A percentile compares a stretch with the other conserved stretches of the same genome.
Conservation (phyloP, 2,113 vertebrate genomes). For the Hippocampus abdominalis region DNA sequence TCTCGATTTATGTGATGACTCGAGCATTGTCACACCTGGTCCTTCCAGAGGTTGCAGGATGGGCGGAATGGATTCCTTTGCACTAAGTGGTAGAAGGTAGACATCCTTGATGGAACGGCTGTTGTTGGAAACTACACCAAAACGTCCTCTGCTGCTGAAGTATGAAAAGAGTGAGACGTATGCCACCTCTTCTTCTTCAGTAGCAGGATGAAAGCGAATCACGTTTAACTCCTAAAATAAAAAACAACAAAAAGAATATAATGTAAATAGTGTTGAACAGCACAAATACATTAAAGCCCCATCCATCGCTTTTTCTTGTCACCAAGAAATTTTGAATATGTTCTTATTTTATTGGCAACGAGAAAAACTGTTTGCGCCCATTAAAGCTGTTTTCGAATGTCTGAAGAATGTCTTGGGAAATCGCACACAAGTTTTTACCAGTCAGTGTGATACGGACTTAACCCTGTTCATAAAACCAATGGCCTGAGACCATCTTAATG, state of each 20-base stretch:
- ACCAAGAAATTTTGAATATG: too few species aligned
- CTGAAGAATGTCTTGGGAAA: too few species aligned
- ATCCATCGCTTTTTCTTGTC: too few species aligned
- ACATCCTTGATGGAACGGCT: conserved; percentile 92
- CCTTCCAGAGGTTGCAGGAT: conserved; percentile 92
- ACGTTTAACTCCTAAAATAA: conserved; percentile 86
- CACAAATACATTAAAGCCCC: too few species aligned
- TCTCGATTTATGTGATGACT: neutral
- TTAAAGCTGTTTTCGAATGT: too few species aligned
- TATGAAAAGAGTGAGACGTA: conserved; percentile 98
- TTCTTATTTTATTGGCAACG: too few species aligned
- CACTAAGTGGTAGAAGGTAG: conserved; percentile 91
- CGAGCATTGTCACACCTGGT: conserved; percentile 79
- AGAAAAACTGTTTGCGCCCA: too few species aligned
- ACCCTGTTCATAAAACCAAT: too few species aligned
- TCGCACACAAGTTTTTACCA: too few species aligned
- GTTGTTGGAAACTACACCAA: conserved; percentile 92
- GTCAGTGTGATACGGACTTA: too few species aligned
- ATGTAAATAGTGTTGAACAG: neutral
- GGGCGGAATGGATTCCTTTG: conserved; percentile 86
- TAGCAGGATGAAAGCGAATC: conserved; percentile 92
- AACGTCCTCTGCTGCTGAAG: conserved; percentile 95
- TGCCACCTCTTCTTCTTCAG: conserved; percentile 95
- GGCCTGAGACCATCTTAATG: too few species aligned
- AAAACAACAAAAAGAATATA: conserved; percentile 36